Percentiles rank a stretch among this genome's conserved stretches.
Evolutionary conservation across 2,113 vertebrate genomes (phyloP).

Genomic region (Pelvicachromis taeniatus): DNA sequence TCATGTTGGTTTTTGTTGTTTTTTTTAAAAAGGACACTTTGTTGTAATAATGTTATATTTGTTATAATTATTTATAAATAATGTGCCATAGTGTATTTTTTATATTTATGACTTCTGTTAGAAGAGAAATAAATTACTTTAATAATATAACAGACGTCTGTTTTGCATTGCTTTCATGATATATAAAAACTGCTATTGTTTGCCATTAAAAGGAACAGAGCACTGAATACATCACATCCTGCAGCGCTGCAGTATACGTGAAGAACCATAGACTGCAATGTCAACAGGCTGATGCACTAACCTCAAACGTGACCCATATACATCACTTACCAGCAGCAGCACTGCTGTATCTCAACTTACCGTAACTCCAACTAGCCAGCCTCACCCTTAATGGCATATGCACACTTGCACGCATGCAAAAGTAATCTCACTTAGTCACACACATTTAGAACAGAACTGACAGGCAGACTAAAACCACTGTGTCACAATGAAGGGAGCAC

Average conservation of each 20-base stretch:
- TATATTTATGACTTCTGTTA: constrained; percentile 13
- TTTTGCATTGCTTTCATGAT: background rate
- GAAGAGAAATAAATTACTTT: constrained; percentile 11
- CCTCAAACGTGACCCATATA: constrained; percentile 74
- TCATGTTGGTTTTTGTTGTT: too few relatives aligned
- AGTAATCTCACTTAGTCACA: background rate
- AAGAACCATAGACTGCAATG: background rate
- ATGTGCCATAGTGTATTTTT: background rate
- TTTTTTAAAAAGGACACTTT: background rate
- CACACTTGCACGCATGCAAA: background rate
- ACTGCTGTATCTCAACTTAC: constrained; percentile 52
- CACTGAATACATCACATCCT: constrained; percentile 19
- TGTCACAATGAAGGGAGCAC: background rate
- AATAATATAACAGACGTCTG: background rate
- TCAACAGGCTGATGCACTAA: constrained; percentile 37
- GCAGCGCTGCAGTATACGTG: background rate
- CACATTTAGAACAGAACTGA: background rate
- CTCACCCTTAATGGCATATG: constrained; percentile 36
- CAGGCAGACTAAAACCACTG: background rate
- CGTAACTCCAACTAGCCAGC: constrained; percentile 56
- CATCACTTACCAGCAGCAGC: constrained; percentile 72
- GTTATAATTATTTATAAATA: background rate
- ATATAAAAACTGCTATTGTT: background rate
- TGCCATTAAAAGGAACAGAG: background rate
- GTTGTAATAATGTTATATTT: background rate